Evolutionary conservation across 2,113 vertebrate species (phyloP), one percentile per base, ranked within the genome.

Genomic region (Lethenteron camtschaticum): DNA sequence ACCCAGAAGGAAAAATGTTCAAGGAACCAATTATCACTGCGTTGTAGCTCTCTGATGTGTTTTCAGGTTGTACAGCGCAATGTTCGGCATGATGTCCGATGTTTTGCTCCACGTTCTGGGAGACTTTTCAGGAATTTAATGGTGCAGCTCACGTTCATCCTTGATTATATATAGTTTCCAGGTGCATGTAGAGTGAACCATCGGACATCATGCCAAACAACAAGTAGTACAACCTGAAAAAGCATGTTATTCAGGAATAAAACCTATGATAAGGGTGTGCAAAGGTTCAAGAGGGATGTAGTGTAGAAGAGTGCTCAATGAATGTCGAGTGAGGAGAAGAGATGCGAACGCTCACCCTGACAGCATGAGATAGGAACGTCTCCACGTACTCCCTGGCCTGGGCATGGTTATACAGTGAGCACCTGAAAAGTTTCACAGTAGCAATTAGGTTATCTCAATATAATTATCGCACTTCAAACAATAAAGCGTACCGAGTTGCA

Each of bases 301-400:
- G 13, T 24, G 14, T 12, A 9, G 60, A 8, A n/a, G 18, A 14
- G 12, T 56, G 9, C 9, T 63, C 56, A 68, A 71, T 69, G 75
- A 73, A 71, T 68, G 11, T 20, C 71, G 69, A 4, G 3, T 56
- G 71, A 76, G 56, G 71, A 70, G 11, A 10, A n/a, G 12, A 69
- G 9, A 58, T 14, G 58, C 16, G 18, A 6, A 57, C 68, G 16
- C 88, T 73, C 82, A 99, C 94, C 82, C 94, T 82, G 74, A 91
- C 86, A 70, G 90, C 96, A 72, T 96, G 94, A 18, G 92, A 92
- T 71, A 99, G 88, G 78, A 99, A 96, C 55, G 90, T 95, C 77
- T 99, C 94, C 68, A 96, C 95, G 81, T 92, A 99, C 78, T 99
- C 94, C 79, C 96, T 96, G 14, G 94, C 94, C 76, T 99, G 94